Evolutionary conservation across 2,888 invertebrate species (phyloP).

Genomic region (Zootermopsis nevadensis): DNA sequence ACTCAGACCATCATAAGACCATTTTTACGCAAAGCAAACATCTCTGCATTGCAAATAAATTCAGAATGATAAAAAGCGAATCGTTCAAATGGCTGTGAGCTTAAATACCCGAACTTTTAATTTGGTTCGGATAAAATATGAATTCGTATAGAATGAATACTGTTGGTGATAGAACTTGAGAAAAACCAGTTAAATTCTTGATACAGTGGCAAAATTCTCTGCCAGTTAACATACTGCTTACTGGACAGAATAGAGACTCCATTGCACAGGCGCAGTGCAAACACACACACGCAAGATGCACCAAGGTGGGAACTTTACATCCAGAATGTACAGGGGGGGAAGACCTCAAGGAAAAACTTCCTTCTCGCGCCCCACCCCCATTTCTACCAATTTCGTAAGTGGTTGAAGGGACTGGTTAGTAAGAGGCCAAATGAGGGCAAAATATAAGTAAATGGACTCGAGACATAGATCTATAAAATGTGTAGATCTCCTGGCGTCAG

Average conservation of each 20-base stretch:
- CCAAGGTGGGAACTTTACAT: too few species aligned
- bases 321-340: neutral
- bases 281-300: too few species aligned
- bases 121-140: too few species aligned
- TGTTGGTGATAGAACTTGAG: neutral
- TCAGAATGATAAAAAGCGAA: too few species aligned
- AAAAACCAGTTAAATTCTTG: neutral
- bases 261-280: neutral
- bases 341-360: neutral
- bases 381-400: conserved; percentile 36
- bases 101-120: too few species aligned
- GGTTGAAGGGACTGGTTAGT: conserved; percentile 10
- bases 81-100: too few species aligned
- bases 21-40: too few species aligned
- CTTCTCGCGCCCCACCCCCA: conserved; percentile 5
- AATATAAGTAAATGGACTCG: neutral
- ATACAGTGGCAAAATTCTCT: neutral
- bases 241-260: neutral
- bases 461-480: conserved; percentile 3
- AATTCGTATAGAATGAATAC: too few species aligned
- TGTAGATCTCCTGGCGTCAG: conserved; percentile 19
- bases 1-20: too few species aligned
- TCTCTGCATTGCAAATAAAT: too few species aligned
- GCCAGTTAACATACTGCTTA: neutral
- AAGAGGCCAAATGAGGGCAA: conserved; percentile 28